Conservation (phyloP, 2,797 vertebrate species). For the Galaxias olidus region DNA sequence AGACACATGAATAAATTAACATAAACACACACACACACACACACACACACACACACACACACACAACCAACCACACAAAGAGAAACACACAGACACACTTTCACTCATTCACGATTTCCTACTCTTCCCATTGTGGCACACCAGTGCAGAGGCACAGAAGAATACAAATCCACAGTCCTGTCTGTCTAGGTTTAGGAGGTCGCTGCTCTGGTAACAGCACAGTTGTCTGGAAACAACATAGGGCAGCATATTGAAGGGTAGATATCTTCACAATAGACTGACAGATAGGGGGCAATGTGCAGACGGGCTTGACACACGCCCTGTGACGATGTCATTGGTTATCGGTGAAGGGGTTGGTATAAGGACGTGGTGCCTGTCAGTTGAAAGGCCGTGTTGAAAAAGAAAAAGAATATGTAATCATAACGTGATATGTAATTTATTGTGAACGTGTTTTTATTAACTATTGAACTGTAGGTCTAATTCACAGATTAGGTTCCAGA, state of each 20-base stretch:
- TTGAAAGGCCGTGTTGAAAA: not conserved
- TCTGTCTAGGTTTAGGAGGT: slow-evolving; percentile 54
- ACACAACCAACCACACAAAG: slow-evolving; percentile 17
- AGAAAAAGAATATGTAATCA: no score
- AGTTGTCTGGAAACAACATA: slow-evolving; percentile 55
- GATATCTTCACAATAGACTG: slow-evolving; percentile 34
- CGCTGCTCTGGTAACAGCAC: slow-evolving; percentile 49
- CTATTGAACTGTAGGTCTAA: no score
- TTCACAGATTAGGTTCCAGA: no score
- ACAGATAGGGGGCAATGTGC: slow-evolving; percentile 29
- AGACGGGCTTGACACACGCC: not conserved
- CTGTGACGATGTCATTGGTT: slow-evolving; percentile 45
- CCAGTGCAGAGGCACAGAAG: slow-evolving; percentile 47
- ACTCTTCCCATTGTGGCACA: slow-evolving; percentile 35
- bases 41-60: slow-evolving; percentile 26
- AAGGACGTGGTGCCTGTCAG: not conserved
- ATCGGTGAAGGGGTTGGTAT: slow-evolving; percentile 31
- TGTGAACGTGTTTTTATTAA: no score
- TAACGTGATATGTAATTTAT: no score
- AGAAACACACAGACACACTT: slow-evolving; percentile 27
- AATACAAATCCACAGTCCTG: slow-evolving; percentile 64
- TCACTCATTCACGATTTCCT: slow-evolving; percentile 24
- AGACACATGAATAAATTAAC: slow-evolving; percentile 9
- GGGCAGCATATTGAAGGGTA: slow-evolving; percentile 42
- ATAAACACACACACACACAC: slow-evolving; percentile 22